phyloP scores from a whole-genome alignment of 2,888 invertebrate species.

The Drymonia ruficornis region DNA sequence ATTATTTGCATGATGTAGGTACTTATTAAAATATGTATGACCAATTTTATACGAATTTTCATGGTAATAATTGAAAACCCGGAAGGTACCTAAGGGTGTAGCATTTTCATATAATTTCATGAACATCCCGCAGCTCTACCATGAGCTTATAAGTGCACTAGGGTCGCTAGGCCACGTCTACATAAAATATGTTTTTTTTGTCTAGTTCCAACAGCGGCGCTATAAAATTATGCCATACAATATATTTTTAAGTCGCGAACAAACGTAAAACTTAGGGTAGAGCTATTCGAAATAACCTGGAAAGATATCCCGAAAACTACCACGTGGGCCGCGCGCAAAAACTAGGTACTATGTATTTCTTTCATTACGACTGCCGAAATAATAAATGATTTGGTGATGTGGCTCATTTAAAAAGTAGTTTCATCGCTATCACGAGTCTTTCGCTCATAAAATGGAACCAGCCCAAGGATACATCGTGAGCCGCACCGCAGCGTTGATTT shows the following conservation, averaged over 20 bases:
- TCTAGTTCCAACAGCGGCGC: too few species aligned
- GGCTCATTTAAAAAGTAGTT: conserved; percentile 14
- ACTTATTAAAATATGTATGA: background rate
- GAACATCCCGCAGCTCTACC: too few species aligned
- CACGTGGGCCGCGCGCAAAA: background rate
- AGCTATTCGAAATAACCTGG: too few species aligned
- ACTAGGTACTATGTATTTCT: background rate
- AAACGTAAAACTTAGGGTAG: too few species aligned
- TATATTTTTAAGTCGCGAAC: too few species aligned
- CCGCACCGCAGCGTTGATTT: conserved; percentile 45
- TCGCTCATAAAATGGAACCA: conserved; percentile 48
- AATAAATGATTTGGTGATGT: conserved; percentile 6
- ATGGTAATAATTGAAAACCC: too few species aligned
- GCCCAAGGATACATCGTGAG: conserved; percentile 60
- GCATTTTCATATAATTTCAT: too few species aligned
- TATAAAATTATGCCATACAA: too few species aligned
- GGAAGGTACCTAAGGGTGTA: too few species aligned
- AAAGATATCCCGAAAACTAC: background rate
- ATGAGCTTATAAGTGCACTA: too few species aligned
- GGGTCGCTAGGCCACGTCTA: too few species aligned
- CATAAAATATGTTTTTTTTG: too few species aligned
- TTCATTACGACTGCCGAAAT: background rate
- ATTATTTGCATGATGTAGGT: background rate
- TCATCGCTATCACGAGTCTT: conserved; percentile 30
- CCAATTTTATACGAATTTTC: background rate